phyloP scores from a whole-genome alignment of 35 echinoderm and acorn worm species.

The Nesometra sesokonis region DNA sequence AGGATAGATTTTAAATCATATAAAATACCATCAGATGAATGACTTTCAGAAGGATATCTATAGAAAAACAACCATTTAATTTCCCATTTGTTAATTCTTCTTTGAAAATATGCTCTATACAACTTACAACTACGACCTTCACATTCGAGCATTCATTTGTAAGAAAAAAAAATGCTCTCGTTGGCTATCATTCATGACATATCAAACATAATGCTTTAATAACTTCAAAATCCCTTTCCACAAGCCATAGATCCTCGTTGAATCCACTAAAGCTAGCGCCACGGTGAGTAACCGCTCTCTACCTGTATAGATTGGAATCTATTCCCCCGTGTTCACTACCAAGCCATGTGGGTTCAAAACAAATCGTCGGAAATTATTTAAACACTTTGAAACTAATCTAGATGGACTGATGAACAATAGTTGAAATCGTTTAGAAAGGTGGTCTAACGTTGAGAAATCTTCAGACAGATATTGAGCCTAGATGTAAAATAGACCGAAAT shows the following conservation, averaged over 20 bases:
- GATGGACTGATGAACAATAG: background rate
- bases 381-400: background rate
- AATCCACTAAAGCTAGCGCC: background rate
- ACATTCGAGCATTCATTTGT: background rate
- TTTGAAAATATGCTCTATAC: background rate
- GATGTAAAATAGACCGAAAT: too few species aligned
- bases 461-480: background rate
- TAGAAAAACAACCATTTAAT: background rate
- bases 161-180: background rate
- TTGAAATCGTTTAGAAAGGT: background rate
- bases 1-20: background rate
- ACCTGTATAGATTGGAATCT: background rate
- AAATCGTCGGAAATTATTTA: background rate
- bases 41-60: background rate
- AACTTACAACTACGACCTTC: background rate
- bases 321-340: background rate
- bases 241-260: background rate
- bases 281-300: background rate
- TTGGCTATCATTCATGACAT: background rate
- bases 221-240: background rate
- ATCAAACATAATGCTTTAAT: background rate
- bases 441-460: background rate
- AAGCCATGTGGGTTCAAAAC: background rate
- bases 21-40: background rate
- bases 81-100: background rate